These are phyloP conservation scores for Ataeniobius toweri DNA, from an alignment of 2,797 vertebrate species.

Conservation along the genomic window DNA sequence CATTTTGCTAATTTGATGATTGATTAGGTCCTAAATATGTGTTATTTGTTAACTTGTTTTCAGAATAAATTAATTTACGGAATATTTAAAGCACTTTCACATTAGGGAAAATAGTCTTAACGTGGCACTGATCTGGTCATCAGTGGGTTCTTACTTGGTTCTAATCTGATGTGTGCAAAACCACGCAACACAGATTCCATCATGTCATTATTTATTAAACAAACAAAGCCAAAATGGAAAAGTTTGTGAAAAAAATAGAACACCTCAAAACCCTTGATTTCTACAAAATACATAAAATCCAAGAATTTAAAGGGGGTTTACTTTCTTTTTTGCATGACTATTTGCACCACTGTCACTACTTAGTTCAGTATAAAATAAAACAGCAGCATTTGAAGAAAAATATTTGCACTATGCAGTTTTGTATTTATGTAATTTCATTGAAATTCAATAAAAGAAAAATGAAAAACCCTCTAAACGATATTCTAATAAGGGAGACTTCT, in stretches of 20 bases:
- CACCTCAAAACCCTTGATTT: neutral
- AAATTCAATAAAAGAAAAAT: neutral
- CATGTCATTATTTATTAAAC: neutral
- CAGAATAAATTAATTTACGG: neutral
- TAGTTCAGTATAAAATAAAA: neutral
- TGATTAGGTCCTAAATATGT: neutral
- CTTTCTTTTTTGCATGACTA: neutral
- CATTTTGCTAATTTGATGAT: neutral
- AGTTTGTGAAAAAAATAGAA: neutral
- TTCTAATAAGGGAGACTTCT: too few species aligned
- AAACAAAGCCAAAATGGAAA: neutral
- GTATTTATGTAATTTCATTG: neutral
- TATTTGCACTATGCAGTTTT: neutral
- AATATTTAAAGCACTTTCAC: neutral
- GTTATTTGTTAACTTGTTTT: neutral
- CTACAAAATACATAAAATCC: neutral
- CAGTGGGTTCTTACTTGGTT: neutral
- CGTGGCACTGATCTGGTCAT: neutral
- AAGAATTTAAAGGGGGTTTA: neutral
- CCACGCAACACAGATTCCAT: neutral
- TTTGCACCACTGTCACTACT: neutral
- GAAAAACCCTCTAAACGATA: too few species aligned
- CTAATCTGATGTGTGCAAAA: neutral
- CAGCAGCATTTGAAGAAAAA: neutral
- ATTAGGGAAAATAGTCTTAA: neutral